Percentiles rank a stretch among this genome's conserved stretches.
phyloP scores from a whole-genome alignment of 2,113 vertebrate species.

The Ginglymostoma cirratum region DNA sequence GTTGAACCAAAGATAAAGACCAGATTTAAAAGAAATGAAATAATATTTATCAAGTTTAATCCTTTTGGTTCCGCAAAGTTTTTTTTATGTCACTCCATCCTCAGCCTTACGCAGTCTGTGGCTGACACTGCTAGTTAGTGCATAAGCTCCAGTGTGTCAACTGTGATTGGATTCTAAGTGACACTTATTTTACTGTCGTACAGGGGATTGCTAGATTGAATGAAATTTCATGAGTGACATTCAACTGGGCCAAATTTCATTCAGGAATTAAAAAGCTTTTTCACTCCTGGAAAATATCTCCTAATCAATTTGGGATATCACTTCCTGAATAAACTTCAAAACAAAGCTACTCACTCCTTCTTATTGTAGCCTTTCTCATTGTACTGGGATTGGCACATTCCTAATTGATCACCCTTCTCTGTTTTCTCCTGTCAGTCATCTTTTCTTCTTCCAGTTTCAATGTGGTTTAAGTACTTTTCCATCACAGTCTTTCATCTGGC shows the following conservation, averaged over 20 bases:
- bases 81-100: not conserved
- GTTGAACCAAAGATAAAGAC: not conserved
- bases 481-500: not conserved
- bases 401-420: not conserved
- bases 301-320: not conserved
- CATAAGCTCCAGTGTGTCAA: not conserved
- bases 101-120: not conserved
- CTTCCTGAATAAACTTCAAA: not conserved
- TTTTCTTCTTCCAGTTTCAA: not conserved
- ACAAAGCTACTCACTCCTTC: not conserved
- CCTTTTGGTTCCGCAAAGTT: not conserved
- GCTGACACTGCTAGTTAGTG: not conserved
- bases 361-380: too few species aligned
- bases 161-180: not conserved
- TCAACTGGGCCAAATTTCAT: not conserved
- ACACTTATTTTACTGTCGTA: not conserved
- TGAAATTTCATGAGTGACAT: not conserved
- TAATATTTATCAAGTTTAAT: not conserved
- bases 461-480: not conserved
- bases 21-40: not conserved
- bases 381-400: not conserved
- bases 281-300: not conserved
- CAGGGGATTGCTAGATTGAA: not conserved
- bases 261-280: not conserved
- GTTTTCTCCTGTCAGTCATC: not conserved